Base-by-base conservation (phyloP, 2,113 vertebrate species). In the Stegastes partitus region DNA sequence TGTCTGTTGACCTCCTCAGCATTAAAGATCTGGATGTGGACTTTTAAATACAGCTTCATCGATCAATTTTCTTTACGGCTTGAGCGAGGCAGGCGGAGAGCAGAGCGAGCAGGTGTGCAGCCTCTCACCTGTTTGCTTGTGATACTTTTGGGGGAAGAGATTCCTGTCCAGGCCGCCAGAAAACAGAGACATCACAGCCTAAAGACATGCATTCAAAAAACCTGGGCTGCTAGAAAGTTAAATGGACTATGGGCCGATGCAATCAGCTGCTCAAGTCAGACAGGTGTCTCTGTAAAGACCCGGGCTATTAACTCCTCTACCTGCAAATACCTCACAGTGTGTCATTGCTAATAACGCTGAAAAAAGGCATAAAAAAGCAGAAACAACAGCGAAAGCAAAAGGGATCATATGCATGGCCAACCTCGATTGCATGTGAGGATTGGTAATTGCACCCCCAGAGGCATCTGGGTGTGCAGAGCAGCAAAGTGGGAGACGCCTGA, bases 361-460 rank as follows among this genome's bases (percentile, higher is more conserved):
- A 50, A 61, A 22, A 31, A 19, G 4, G 18, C 19, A 75, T 16
- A 57, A 71, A 37, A 0, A 45, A 59, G 10, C 39, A 76, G 81
- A 74, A 88, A 93, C 88, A 91, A 84, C 73, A 55, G 87, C 58
- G 72, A 86, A 91, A 85, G 91, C 79, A 82, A 85, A 87, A 76
- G 90, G 82, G 87, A 93, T 91, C 87, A 89, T 90, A 94, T 94
- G 93, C 94, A 94, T 87, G 91, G 83, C 81, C 86, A 70, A 80
- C 69, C 85, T 67, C 42, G 84, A 91, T 91, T 82, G 92, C 83
- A 91, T 91, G 89, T 93, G 91, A 93, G 91, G 89, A 93, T 93
- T 81, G 91, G 91, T 95, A 94, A 95, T 94, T 94, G 91, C 90
- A 91, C 88, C 90, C 92, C 85, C 78, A 81, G 93, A 94, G 91